phyloP scores from a whole-genome alignment of 1,140 invertebrate species.

The Contarinia nasturtii region DNA sequence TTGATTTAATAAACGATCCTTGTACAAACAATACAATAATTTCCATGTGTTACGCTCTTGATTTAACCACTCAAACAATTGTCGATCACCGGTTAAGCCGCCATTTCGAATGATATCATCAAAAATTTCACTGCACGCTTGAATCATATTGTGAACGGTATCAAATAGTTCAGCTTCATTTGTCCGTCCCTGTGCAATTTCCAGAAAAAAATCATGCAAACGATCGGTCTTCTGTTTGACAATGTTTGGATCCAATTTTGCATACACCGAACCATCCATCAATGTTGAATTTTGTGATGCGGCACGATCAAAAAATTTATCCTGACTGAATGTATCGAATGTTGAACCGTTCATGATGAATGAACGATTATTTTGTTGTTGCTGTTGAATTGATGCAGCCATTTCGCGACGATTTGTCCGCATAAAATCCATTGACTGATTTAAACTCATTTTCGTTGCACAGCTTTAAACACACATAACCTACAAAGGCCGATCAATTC shows the following conservation, averaged over 20 bases:
- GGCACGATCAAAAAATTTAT: too few species aligned
- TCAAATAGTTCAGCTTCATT: constrained; percentile 33
- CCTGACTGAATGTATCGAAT: too few species aligned
- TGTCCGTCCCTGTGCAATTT: constrained; percentile 30
- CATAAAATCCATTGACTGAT: too few species aligned
- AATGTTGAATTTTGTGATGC: too few species aligned
- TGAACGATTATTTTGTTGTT: too few species aligned
- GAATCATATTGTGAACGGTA: constrained; percentile 31
- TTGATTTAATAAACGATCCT: constrained; percentile 42
- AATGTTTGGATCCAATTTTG: background rate
- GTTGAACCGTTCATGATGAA: too few species aligned
- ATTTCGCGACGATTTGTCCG: too few species aligned
- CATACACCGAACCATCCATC: too few species aligned
- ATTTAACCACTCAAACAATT: constrained; percentile 31
- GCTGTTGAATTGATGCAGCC: too few species aligned
- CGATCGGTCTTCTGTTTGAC: constrained; percentile 25
- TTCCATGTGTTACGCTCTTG: constrained; percentile 78
- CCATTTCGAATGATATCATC: constrained; percentile 16
- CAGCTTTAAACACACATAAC: too few species aligned
- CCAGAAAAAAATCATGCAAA: constrained; percentile 36
- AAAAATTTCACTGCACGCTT: constrained; percentile 28
- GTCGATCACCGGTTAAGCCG: background rate
- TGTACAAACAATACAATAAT: constrained; percentile 56
- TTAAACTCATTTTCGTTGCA: too few species aligned
- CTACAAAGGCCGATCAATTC: too few species aligned